A percentile compares a stretch with the other conserved stretches of the same genome.
These are phyloP conservation scores for Clunio marinus DNA, from an alignment of 2,888 invertebrate genomes.

Conservation along the genomic window DNA sequence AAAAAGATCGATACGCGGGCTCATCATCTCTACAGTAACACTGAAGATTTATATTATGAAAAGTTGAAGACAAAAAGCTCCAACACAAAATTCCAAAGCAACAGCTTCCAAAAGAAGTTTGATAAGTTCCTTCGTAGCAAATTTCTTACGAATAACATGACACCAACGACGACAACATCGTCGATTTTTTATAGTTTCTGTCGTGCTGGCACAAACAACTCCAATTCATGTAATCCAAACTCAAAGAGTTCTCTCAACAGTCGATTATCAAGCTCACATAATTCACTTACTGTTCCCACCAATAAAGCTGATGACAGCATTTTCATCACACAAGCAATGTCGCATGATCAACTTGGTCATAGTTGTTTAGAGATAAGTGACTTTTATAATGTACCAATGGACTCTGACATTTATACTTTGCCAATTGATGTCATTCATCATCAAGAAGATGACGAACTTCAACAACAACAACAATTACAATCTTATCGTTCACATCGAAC, in stretches of 20 bases:
- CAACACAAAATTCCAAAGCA: slow-evolving; percentile 27
- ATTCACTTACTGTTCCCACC: slow-evolving; percentile 66
- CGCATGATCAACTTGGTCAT: slow-evolving; percentile 73
- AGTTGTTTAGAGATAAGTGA: slow-evolving; percentile 65
- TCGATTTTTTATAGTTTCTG: slow-evolving; percentile 48
- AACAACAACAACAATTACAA: no score
- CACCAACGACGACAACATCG: slow-evolving; percentile 36
- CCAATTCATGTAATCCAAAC: slow-evolving; percentile 56
- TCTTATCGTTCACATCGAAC: neutral
- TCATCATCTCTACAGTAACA: slow-evolving; percentile 31
- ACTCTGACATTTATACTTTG: slow-evolving; percentile 82
- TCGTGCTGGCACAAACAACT: slow-evolving; percentile 40
- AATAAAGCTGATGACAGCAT: slow-evolving; percentile 78
- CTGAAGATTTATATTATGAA: slow-evolving; percentile 27
- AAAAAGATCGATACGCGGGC: slow-evolving; percentile 23
- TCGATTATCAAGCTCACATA: slow-evolving; percentile 78
- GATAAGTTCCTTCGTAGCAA: slow-evolving; percentile 39
- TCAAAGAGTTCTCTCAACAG: slow-evolving; percentile 74
- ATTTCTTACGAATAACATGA: slow-evolving; percentile 26
- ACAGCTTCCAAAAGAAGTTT: slow-evolving; percentile 39
- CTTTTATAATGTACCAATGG: slow-evolving; percentile 83
- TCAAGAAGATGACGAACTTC: neutral
- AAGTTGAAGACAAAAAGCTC: slow-evolving; percentile 13
- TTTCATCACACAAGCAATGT: slow-evolving; percentile 84
- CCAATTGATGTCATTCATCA: slow-evolving; percentile 70